Evolutionary conservation across 2,888 invertebrate species (phyloP), one percentile per base, ranked within the genome.

Genomic region (Coleophora deauratella): DNA sequence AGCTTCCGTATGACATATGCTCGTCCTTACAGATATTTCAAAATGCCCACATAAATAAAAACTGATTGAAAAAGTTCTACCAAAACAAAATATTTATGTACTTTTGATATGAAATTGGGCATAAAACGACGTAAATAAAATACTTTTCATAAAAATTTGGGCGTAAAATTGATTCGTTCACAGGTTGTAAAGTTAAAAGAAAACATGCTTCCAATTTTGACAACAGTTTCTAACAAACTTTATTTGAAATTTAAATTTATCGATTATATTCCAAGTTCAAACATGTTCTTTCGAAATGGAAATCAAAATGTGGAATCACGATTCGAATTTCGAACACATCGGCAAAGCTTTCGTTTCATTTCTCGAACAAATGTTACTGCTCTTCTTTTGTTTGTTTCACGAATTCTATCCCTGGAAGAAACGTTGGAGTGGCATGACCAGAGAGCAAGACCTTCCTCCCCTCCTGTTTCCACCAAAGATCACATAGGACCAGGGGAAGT

Each of bases 321-420:
- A 38, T 32, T 10, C 50, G 57, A 66, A 62, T 63, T 62, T 62
- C 60, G 61, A 67, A 71, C 55, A 50, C 54, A 58, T 63, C 65
- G 65, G 66, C 21, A 6, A 31, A 64, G 66, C 66, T 68, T 72
- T 74, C 78, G 79, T 77, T 72, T 79, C 76, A 77, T 62, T 69
- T 68, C 67, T 65, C 72, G 74, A 78, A 79, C 82, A 81, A 82
- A 79, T 78, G 82, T 77, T 81, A 76, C 78, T 77, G 72, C 69
- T 81, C 80, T 73, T 72, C 75, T 76, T 80, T 79, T 80, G 80
- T 84, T 82, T 82, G 77, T 81, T 79, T 73, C 75, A 78, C 67
- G 63, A 75, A 75, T 76, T 72, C 72, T 40, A 43, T 40, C 43
- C 28, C 2, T 12, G 37, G 37, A 13, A 27, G 9, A 21, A 35